Evolutionary conservation across 2,113 vertebrate genomes (phyloP).

Genomic region (Ictidomys tridecemlineatus): DNA sequence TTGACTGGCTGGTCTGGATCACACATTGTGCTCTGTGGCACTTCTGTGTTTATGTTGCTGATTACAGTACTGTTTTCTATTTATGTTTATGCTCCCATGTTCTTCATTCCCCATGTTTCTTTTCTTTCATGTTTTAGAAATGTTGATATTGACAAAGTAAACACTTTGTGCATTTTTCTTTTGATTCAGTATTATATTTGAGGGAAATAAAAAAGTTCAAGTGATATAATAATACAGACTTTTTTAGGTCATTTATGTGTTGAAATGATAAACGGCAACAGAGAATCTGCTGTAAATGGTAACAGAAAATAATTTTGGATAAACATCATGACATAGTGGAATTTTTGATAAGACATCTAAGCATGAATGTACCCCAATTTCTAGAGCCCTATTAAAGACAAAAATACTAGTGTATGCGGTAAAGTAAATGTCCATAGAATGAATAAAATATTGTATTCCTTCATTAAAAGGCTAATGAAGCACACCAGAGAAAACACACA

Average conservation of each 20-base stretch:
- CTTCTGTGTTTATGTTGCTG: neutral
- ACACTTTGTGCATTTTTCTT: neutral
- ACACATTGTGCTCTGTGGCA: neutral
- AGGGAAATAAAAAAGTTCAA: conserved; percentile 48
- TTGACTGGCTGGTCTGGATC: neutral
- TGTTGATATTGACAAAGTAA: neutral
- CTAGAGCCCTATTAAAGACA: neutral
- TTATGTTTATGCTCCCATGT: neutral
- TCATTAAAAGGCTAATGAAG: neutral
- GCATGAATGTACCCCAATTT: neutral
- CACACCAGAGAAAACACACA: neutral
- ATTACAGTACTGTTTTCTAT: neutral
- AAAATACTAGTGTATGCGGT: neutral
- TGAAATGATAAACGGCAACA: neutral
- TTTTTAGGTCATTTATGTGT: neutral
- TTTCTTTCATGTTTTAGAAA: neutral
- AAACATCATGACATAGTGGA: neutral
- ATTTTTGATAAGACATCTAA: conserved; percentile 1
- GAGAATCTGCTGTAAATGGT: no score
- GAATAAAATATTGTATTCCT: neutral
- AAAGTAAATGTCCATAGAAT: neutral
- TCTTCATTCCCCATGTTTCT: conserved; percentile 15
- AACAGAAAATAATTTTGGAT: conserved; percentile 36
- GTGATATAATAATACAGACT: neutral
- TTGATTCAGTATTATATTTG: conserved; percentile 54